Evolutionary conservation across 2,888 invertebrate species (phyloP).

Genomic region (Acrobasis consociella): DNA sequence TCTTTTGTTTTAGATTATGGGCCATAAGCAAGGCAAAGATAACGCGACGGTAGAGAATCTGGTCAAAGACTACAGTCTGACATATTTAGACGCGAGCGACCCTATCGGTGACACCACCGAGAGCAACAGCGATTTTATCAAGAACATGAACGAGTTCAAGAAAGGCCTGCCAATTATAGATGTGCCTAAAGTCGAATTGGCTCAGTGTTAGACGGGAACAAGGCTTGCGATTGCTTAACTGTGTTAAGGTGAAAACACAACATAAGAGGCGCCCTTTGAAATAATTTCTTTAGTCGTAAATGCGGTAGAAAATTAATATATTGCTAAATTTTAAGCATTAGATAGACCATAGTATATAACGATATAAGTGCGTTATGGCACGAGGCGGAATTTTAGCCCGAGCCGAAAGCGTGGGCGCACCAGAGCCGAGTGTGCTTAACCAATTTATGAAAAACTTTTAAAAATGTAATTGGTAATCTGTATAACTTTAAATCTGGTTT

Average conservation of each 20-base stretch:
- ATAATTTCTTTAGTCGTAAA: no score
- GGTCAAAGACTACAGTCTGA: slow-evolving; percentile 47
- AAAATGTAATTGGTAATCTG: no score
- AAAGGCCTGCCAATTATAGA: slow-evolving; percentile 47
- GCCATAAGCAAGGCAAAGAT: slow-evolving; percentile 51
- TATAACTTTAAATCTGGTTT: no score
- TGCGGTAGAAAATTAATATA: no score
- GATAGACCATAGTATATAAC: no score
- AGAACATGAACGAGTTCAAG: slow-evolving; percentile 54
- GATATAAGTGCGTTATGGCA: no score
- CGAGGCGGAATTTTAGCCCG: no score
- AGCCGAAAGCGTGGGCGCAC: no score
- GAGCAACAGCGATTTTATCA: slow-evolving; percentile 54
- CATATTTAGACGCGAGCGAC: slow-evolving; percentile 51
- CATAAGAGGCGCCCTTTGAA: background rate
- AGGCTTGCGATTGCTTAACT: background rate
- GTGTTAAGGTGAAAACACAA: background rate
- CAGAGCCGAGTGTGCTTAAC: no score
- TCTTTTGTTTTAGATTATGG: slow-evolving; percentile 54
- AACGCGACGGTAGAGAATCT: slow-evolving; percentile 27
- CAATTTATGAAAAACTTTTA: no score
- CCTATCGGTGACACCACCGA: slow-evolving; percentile 53
- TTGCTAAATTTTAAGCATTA: no score
- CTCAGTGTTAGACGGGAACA: slow-evolving; percentile 49
- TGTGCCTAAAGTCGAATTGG: slow-evolving; percentile 51